These are phyloP conservation scores for Saturnia japonica DNA, from an alignment of 2,888 invertebrate genomes.

Conservation along the genomic window DNA sequence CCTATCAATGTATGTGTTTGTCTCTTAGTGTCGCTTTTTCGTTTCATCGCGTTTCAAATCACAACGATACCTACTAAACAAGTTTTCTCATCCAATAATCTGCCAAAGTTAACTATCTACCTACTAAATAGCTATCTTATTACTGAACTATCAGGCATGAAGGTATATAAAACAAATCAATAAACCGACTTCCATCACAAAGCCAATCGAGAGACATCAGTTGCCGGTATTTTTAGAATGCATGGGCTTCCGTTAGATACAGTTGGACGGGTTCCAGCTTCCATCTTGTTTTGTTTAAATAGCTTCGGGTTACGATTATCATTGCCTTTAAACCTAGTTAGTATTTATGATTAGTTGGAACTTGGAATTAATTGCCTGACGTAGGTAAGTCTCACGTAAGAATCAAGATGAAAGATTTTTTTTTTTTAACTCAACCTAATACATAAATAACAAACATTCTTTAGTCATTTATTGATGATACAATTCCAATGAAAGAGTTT, in stretches of 20 bases:
- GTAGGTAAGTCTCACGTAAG: neutral
- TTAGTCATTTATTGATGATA: too few relatives aligned
- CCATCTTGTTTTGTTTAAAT: slow-evolving; percentile 41
- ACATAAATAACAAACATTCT: too few relatives aligned
- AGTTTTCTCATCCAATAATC: too few relatives aligned
- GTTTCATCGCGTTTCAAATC: too few relatives aligned
- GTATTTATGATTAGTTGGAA: neutral
- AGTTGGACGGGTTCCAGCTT: slow-evolving; percentile 8
- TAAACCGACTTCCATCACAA: slow-evolving; percentile 25
- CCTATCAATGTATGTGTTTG: too few relatives aligned
- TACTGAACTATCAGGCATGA: neutral
- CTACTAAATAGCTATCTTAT: too few relatives aligned
- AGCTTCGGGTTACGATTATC: slow-evolving; percentile 42
- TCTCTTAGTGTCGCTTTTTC: too few relatives aligned
- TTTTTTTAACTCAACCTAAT: too few relatives aligned
- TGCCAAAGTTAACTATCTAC: too few relatives aligned
- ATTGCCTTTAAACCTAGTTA: neutral
- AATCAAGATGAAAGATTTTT: too few relatives aligned
- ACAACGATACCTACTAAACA: too few relatives aligned
- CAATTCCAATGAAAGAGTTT: too few relatives aligned
- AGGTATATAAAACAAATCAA: slow-evolving; percentile 11
- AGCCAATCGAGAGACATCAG: slow-evolving; percentile 35
- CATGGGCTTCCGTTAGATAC: slow-evolving; percentile 33
- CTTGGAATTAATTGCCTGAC: neutral
- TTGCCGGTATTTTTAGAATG: slow-evolving; percentile 36